phyloP scores from a whole-genome alignment of 1,140 invertebrate genomes.

The Grapholita molesta region DNA sequence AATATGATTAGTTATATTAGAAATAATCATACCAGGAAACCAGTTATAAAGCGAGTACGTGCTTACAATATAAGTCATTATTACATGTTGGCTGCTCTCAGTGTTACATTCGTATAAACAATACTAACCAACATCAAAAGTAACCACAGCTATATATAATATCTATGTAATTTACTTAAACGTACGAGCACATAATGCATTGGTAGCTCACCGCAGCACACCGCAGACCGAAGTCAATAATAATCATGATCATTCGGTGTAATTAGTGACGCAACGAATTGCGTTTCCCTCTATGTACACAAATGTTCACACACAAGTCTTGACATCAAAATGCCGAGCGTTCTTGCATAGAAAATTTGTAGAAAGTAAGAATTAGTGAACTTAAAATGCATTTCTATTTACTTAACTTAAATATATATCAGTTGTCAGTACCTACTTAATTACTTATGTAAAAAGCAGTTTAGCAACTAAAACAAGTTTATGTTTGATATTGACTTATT shows the following conservation, averaged over 20 bases:
- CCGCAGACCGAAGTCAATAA: constrained; percentile 11
- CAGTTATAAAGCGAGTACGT: no score
- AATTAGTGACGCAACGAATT: constrained; percentile 5
- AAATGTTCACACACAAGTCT: not conserved
- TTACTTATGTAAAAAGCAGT: no score
- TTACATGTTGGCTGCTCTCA: not conserved
- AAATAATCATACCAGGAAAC: no score
- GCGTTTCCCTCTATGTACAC: constrained; percentile 6
- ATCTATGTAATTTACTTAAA: not conserved
- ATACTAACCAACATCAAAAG: not conserved
- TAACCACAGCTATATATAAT: not conserved
- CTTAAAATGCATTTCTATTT: not conserved
- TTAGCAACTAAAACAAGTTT: no score
- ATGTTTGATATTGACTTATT: no score
- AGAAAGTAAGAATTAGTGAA: not conserved
- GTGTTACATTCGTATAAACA: not conserved
- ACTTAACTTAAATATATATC: not conserved
- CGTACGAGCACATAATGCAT: not conserved
- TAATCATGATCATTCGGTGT: constrained; percentile 8
- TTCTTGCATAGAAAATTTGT: not conserved
- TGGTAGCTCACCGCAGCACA: not conserved
- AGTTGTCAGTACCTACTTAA: not conserved
- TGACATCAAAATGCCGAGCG: constrained; percentile 4
- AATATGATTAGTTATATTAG: no score
- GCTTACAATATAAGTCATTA: not conserved